These are phyloP conservation scores for Falco rusticolus DNA, from an alignment of 2,797 vertebrate genomes.

Conservation along the genomic window DNA sequence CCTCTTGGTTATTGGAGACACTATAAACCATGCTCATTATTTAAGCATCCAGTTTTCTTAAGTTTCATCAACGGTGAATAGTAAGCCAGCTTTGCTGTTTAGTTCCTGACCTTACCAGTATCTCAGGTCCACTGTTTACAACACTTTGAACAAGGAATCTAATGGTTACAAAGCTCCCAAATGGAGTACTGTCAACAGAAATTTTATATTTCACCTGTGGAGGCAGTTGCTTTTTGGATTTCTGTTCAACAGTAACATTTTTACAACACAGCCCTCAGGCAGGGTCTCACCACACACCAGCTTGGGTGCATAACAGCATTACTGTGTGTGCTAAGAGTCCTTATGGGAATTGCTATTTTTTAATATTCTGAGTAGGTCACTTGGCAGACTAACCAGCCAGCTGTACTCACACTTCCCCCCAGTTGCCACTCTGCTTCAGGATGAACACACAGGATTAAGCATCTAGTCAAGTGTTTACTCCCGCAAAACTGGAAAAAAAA, in stretches of 20 bases:
- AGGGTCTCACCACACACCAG: slow-evolving; percentile 6
- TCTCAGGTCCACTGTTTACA: not conserved
- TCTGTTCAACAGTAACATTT: slow-evolving; percentile 57
- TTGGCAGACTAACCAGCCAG: slow-evolving; percentile 20
- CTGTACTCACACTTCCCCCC: not conserved
- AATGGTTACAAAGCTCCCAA: slow-evolving; percentile 50
- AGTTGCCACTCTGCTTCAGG: not conserved
- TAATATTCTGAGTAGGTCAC: slow-evolving; percentile 15
- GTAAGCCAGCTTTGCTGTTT: not conserved
- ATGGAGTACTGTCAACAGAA: slow-evolving; percentile 39
- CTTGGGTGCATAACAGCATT: not conserved
- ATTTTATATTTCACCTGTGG: slow-evolving; percentile 29
- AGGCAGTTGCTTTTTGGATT: slow-evolving; percentile 41
- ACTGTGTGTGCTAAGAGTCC: not conserved
- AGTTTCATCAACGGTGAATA: not conserved
- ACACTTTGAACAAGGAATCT: not conserved
- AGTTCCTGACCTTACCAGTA: not conserved
- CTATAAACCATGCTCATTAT: not conserved
- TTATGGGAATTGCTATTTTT: slow-evolving; percentile 14
- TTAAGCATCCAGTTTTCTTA: not conserved
- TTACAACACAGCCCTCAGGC: slow-evolving; percentile 49
- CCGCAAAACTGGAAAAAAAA: not conserved
- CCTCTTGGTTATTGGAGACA: not conserved
- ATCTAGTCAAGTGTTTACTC: not conserved
- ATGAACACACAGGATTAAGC: not conserved